These are phyloP conservation scores for Thereva nobilitata DNA, from an alignment of 2,888 invertebrate genomes.

Conservation along the genomic window DNA sequence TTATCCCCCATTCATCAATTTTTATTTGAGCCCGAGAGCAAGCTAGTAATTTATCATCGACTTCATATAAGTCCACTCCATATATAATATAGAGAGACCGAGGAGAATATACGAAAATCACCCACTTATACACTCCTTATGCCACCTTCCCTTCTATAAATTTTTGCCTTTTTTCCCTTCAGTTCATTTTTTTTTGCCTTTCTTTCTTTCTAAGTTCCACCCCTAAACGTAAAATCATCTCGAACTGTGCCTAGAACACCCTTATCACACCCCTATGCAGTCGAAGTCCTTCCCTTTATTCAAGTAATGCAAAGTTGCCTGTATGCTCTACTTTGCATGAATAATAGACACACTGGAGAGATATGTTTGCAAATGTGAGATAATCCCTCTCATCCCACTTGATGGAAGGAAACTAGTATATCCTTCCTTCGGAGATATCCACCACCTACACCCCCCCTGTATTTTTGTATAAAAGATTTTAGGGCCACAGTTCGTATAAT, in stretches of 20 bases:
- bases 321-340: slow-evolving; percentile 39
- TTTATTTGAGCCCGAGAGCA: slow-evolving; percentile 25
- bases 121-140: not conserved
- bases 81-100: too few relatives aligned
- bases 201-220: not conserved
- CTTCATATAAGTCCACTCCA: slow-evolving; percentile 22
- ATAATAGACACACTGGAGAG: slow-evolving; percentile 35
- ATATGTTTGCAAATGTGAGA: slow-evolving; percentile 39
- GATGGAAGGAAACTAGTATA: not conserved
- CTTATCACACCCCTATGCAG: not conserved
- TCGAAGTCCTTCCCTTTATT: not conserved
- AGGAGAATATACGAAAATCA: not conserved
- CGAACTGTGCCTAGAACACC: not conserved
- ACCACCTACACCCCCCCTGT: too few relatives aligned
- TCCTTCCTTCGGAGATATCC: too few relatives aligned
- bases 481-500: too few relatives aligned
- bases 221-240: slow-evolving; percentile 27
- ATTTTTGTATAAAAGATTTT: too few relatives aligned
- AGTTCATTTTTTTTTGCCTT: too few relatives aligned
- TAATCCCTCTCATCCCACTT: slow-evolving; percentile 27
- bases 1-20: slow-evolving; percentile 32
- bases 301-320: slow-evolving; percentile 22
- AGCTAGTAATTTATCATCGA: slow-evolving; percentile 20
- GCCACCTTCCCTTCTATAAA: slow-evolving; percentile 11
- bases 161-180: not conserved